Evolutionary conservation across 1,140 invertebrate species (phyloP).

Genomic region (Orius insidiosus): DNA sequence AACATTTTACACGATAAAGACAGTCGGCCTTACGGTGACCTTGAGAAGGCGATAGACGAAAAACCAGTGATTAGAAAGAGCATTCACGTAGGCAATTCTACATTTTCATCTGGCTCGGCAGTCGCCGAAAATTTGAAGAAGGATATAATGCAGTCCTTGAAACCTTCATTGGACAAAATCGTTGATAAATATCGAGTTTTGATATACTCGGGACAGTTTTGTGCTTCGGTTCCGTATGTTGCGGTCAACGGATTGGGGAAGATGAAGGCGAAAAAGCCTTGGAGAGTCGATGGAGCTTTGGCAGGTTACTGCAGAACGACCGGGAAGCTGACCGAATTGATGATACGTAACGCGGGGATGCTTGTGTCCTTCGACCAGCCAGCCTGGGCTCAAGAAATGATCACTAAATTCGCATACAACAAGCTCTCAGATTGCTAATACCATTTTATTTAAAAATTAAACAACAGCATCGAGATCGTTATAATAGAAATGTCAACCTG

Average conservation of each 20-base stretch:
- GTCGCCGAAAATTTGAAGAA: conserved; percentile 50
- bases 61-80: conserved; percentile 39
- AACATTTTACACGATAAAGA: conserved; percentile 43
- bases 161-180: conserved; percentile 52
- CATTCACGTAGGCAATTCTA: conserved; percentile 66
- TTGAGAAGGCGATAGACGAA: conserved; percentile 37
- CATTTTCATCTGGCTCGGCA: conserved; percentile 24
- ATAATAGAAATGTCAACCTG: too few relatives aligned
- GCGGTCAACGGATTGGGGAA: too few relatives aligned
- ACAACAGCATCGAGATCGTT: too few relatives aligned
- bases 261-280: too few relatives aligned
- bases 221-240: conserved; percentile 30
- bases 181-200: conserved; percentile 46
- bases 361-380: conserved; percentile 71
- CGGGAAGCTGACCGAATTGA: conserved; percentile 50
- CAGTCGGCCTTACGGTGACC: conserved; percentile 1
- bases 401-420: conserved; percentile 52
- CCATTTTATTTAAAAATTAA: too few relatives aligned
- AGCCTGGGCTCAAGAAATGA: conserved; percentile 54
- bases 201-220: conserved; percentile 58
- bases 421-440: too few relatives aligned
- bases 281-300: conserved; percentile 51
- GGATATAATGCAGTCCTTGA: conserved; percentile 71
- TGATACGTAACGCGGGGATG: conserved; percentile 65
- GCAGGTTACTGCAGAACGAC: conserved; percentile 18